These are phyloP conservation scores for Leiothrix lutea DNA, from an alignment of 2,113 vertebrate genomes.

Conservation along the genomic window DNA sequence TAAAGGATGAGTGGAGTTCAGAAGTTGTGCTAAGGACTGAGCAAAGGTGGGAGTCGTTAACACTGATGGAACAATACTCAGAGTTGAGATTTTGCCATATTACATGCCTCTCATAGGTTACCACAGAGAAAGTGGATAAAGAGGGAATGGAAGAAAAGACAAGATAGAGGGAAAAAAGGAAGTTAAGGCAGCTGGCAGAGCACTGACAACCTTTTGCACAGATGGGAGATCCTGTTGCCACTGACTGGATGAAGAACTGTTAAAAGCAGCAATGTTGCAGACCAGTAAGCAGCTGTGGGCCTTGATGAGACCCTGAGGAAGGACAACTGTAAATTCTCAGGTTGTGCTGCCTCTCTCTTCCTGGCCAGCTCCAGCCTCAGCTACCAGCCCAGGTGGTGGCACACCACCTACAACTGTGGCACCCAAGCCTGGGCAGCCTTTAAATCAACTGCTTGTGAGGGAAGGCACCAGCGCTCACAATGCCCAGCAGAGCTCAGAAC, in stretches of 20 bases:
- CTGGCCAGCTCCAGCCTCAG: not conserved
- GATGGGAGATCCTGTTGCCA: not conserved
- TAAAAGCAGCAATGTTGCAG: not conserved
- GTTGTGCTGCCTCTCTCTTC: not conserved
- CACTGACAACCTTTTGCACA: not conserved
- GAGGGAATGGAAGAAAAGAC: not conserved
- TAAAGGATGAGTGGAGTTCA: not conserved
- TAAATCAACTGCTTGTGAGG: no score
- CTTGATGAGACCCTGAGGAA: accelerated
- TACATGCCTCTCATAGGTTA: accelerated
- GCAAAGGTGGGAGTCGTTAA: accelerated
- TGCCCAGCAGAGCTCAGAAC: accelerated
- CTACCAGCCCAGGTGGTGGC: not conserved
- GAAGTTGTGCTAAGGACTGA: not conserved
- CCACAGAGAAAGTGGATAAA: not conserved
- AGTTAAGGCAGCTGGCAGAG: not conserved
- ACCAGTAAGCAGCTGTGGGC: accelerated
- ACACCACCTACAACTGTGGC: accelerated
- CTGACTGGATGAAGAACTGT: accelerated
- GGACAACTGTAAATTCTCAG: accelerated
- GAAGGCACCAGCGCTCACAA: accelerated
- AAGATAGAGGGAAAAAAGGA: not conserved
- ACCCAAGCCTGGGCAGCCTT: accelerated
- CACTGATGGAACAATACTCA: not conserved
- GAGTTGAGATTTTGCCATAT: not conserved